Evolutionary conservation across 2,113 vertebrate species (phyloP).

Genomic region (Pelusios castaneus): DNA sequence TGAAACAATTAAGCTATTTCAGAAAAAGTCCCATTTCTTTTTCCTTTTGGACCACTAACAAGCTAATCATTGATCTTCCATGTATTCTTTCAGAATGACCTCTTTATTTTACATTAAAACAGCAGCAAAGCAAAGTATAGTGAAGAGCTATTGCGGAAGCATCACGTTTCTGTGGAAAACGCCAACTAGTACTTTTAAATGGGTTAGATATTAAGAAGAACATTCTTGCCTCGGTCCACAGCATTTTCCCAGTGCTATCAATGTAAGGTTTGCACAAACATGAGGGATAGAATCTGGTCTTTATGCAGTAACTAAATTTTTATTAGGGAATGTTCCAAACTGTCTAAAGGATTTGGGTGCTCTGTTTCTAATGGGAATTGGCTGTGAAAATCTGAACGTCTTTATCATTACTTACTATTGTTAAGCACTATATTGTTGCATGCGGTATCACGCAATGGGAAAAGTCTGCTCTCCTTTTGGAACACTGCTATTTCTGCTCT

Average conservation of each 20-base stretch:
- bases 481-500: background rate
- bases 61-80: background rate
- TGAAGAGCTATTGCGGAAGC: background rate
- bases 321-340: background rate
- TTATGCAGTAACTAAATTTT: background rate
- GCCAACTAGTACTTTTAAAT: background rate
- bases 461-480: background rate
- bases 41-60: background rate
- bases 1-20: background rate
- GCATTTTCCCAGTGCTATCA: background rate
- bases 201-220: background rate
- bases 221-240: background rate
- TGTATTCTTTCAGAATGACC: background rate
- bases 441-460: background rate
- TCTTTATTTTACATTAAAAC: background rate
- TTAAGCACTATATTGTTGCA: background rate
- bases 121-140: background rate
- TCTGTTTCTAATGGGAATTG: background rate
- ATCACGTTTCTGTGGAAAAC: background rate
- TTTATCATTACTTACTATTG: background rate
- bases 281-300: background rate
- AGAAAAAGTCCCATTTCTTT: accelerated
- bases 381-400: background rate
- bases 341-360: background rate
- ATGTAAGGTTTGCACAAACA: background rate